Conservation (phyloP, 2,113 vertebrate genomes). For the Callorhinus ursinus region DNA sequence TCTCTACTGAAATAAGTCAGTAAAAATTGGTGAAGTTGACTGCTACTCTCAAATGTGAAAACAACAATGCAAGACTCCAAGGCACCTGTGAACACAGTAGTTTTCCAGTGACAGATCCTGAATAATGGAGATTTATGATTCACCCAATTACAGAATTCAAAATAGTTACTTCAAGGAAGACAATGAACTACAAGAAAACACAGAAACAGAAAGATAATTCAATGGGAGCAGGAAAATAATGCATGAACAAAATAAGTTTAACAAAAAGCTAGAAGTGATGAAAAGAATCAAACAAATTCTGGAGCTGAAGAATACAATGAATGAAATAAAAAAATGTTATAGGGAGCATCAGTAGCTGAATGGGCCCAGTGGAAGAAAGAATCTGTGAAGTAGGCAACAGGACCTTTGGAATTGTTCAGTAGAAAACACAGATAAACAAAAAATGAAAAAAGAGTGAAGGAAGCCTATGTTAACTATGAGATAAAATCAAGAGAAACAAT, state of each 20-base stretch:
- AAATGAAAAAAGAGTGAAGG: not conserved
- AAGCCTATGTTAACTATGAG: not conserved
- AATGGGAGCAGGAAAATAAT: not conserved
- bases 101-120: not conserved
- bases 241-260: not conserved
- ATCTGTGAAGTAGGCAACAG: not conserved
- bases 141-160: not conserved
- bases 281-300: not conserved
- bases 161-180: not conserved
- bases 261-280: not conserved
- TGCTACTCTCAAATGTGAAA: not conserved
- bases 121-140: not conserved
- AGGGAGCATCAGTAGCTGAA: not conserved
- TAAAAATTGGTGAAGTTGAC: not conserved
- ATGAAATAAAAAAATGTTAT: not conserved
- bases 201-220: not conserved
- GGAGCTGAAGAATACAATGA: not conserved
- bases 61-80: not conserved
- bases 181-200: not conserved
- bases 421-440: not conserved
- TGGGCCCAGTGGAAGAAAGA: not conserved
- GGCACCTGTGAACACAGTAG: not conserved
- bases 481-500: not conserved
- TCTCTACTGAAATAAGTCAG: not conserved
- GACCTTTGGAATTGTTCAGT: not conserved